Conservation (phyloP, 2,797 vertebrate genomes). For the Malacoraja senta region DNA sequence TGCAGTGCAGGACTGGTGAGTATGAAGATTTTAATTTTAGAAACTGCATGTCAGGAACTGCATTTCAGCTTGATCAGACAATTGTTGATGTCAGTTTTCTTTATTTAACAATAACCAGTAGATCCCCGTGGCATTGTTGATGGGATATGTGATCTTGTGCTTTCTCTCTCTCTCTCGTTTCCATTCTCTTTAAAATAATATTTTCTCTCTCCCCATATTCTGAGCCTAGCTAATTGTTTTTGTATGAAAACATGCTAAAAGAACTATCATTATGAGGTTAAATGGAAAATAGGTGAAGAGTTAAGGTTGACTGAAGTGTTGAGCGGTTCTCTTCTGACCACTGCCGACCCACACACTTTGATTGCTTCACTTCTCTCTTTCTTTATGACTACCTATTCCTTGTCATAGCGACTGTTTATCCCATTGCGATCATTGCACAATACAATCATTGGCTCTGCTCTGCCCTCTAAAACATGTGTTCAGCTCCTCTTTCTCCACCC, state of each 20-base stretch:
- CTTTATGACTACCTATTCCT: background rate
- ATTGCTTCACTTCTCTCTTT: background rate
- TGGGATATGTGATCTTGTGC: background rate
- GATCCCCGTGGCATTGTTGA: background rate
- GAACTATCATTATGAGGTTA: no score
- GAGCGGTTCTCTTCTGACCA: background rate
- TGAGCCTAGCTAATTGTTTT: background rate
- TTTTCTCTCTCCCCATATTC: background rate
- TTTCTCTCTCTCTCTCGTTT: background rate
- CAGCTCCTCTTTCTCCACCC: background rate
- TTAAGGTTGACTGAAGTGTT: background rate
- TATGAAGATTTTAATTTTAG: slow-evolving; percentile 42
- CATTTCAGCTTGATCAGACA: background rate
- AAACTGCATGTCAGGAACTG: background rate
- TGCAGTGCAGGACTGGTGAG: slow-evolving; percentile 95
- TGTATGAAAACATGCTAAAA: no score
- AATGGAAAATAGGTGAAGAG: no score
- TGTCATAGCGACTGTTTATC: background rate
- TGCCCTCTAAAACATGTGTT: background rate
- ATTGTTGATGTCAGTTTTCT: background rate
- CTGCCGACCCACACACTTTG: background rate
- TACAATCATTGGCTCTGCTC: background rate
- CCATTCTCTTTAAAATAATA: background rate
- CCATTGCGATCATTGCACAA: background rate
- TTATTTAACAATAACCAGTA: background rate